Conservation (phyloP, 2,797 vertebrate genomes). For the Psittacula derbiana region DNA sequence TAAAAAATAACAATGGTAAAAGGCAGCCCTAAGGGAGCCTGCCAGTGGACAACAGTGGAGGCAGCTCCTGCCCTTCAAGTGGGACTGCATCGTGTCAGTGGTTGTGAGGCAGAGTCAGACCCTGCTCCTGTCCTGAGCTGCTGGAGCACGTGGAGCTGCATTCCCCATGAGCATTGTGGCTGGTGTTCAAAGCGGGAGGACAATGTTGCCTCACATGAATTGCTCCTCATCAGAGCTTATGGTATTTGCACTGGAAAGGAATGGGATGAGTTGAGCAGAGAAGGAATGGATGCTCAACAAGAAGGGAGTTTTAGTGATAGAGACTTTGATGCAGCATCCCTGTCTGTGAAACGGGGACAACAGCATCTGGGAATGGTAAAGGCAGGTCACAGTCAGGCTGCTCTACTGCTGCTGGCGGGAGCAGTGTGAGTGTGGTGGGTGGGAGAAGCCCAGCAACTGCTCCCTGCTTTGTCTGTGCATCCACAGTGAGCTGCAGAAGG, state of each 20-base stretch:
- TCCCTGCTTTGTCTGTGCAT: too few relatives aligned
- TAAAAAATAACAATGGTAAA: not conserved
- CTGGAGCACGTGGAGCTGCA: rapidly evolving
- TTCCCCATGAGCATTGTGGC: not conserved
- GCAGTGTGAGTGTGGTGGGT: not conserved
- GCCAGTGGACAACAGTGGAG: not conserved
- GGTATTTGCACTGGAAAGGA: not conserved
- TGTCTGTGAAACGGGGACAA: not conserved
- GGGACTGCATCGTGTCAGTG: not conserved
- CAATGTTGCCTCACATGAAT: not conserved
- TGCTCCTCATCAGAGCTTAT: not conserved
- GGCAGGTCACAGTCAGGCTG: not conserved
- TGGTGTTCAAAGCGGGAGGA: not conserved
- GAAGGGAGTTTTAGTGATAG: not conserved
- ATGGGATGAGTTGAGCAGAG: not conserved
- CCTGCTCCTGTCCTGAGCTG: not conserved
- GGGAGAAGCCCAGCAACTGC: not conserved
- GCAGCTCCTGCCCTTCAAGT: not conserved
- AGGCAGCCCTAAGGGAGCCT: not conserved
- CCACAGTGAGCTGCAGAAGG: rapidly evolving
- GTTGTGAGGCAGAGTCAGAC: not conserved
- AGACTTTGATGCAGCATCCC: rapidly evolving
- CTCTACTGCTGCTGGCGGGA: not conserved
- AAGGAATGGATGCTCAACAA: rapidly evolving
- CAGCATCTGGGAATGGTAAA: not conserved